phyloP scores from a whole-genome alignment of 2,888 invertebrate species.

The Brachyptera putata region DNA sequence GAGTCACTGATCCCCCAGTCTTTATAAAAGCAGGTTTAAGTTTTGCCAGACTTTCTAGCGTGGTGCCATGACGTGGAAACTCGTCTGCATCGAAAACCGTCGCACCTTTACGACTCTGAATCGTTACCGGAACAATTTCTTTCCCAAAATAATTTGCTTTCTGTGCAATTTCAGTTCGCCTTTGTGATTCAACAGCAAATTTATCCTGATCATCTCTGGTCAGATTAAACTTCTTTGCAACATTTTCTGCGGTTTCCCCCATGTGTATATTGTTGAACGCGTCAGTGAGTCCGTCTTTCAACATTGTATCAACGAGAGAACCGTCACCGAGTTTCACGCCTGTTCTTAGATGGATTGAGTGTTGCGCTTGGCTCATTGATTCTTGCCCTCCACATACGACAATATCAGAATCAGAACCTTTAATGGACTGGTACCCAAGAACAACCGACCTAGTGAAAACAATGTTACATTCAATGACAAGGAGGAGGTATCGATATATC shows the following conservation, averaged over 20 bases:
- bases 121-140: slow-evolving; percentile 66
- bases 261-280: slow-evolving; percentile 69
- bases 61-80: slow-evolving; percentile 60
- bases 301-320: slow-evolving; percentile 60
- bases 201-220: slow-evolving; percentile 66
- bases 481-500: too few species aligned
- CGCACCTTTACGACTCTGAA: slow-evolving; percentile 48
- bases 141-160: slow-evolving; percentile 58
- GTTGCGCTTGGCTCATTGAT: slow-evolving; percentile 73
- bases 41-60: slow-evolving; percentile 56
- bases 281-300: slow-evolving; percentile 69
- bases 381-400: slow-evolving; percentile 80
- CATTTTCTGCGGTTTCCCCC: slow-evolving; percentile 79
- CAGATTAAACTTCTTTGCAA: slow-evolving; percentile 62
- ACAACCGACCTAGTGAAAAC: slow-evolving; percentile 53
- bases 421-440: slow-evolving; percentile 64
- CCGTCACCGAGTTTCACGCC: slow-evolving; percentile 64
- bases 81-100: slow-evolving; percentile 59
- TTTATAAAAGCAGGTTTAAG: slow-evolving; percentile 61
- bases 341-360: slow-evolving; percentile 57
- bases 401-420: slow-evolving; percentile 59
- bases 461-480: slow-evolving; percentile 19
- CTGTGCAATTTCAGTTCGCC: slow-evolving; percentile 58
- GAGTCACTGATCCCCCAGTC: slow-evolving; percentile 67
- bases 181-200: slow-evolving; percentile 64